Base-by-base conservation (phyloP, 2,113 vertebrate genomes). In the Vicugna pacos region DNA sequence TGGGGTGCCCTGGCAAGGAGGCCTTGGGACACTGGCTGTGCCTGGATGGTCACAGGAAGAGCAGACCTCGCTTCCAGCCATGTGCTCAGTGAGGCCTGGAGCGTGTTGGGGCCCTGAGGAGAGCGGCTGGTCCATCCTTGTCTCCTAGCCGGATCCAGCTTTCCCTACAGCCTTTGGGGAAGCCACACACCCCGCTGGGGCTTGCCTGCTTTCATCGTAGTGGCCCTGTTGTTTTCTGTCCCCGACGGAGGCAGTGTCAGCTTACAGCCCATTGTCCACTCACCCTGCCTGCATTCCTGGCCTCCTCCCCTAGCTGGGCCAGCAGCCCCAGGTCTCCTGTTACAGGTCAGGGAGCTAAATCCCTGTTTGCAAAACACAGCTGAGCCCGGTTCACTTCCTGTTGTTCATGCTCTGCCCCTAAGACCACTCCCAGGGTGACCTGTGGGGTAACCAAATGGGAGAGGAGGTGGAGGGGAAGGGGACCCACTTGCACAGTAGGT, bases 261-360 rank as follows among this genome's bases (percentile, higher is more conserved):
- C 48, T 97, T 96, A 85, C 94, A 94, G 81, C 42, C 17, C 30
- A 38, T 64, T 93, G 95, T 96, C 95, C 83, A 62, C 91, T 82
- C 38, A 30, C 81, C 67, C 69, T 70, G 75, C 88, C 62, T 28
- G 94, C 97, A 85, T 96, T 96, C 84, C 95, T 95, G 95, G 65
- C 91, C 96, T 96, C 52, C 72, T 91, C 88, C 35, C 32, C 0
- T 1, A 64, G 80, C 64, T 35, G 28, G 58, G 94, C 92, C 60
- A 69, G 81, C 28, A 2, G 81, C 92, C 89, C 17, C 26, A 26
- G 91, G 84, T 94, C 95, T 98, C 96, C 73, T 91, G 48, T 97
- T 96, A 97, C 96, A 88, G n/a, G 96, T 94, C 81, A 73, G 91
- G 79, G 81, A 94, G 76, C 81, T 81, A 92, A 96, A 95, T 94